These are phyloP conservation scores for Zaprionus africanus DNA, from an alignment of 1,140 invertebrate genomes.

Conservation along the genomic window DNA sequence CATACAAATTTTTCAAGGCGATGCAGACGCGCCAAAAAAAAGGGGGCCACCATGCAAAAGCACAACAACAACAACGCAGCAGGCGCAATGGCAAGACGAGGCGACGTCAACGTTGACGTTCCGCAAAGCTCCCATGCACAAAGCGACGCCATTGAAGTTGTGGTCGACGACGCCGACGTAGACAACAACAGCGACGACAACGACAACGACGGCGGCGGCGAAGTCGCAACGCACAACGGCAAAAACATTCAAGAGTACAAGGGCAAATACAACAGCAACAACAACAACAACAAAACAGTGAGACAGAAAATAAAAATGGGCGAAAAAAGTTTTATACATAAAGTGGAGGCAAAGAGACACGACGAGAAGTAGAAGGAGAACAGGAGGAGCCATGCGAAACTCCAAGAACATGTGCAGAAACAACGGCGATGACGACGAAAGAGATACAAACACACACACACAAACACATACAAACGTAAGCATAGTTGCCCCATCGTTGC, in stretches of 20 bases:
- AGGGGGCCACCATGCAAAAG: conserved; percentile 59
- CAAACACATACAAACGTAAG: conserved; percentile 32
- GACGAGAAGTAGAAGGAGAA: conserved; percentile 50
- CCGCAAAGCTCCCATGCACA: conserved; percentile 61
- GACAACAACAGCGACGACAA: background rate
- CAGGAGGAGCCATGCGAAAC: conserved; percentile 62
- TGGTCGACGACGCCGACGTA: conserved; percentile 55
- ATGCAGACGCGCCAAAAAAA: conserved; percentile 78
- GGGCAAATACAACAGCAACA: conserved; percentile 74
- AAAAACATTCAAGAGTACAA: conserved; percentile 76
- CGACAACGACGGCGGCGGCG: background rate
- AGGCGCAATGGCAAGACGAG: conserved; percentile 56
- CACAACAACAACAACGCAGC: conserved; percentile 42
- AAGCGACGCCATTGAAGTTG: conserved; percentile 69
- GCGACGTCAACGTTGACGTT: conserved; percentile 59
- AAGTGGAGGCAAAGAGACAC: conserved; percentile 42
- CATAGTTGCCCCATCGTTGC: conserved; percentile 10
- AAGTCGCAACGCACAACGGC: conserved; percentile 42
- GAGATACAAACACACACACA: conserved; percentile 64
- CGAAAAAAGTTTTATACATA: conserved; percentile 74
- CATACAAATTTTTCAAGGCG: conserved; percentile 77
- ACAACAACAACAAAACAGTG: conserved; percentile 31
- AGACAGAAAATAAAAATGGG: conserved; percentile 74
- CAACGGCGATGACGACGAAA: conserved; percentile 66
- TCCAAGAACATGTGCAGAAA: conserved; percentile 82